A percentile compares a stretch with the other conserved stretches of the same genome.
phyloP scores from a whole-genome alignment of 2,113 vertebrate genomes.

The Galemys pyrenaicus region DNA sequence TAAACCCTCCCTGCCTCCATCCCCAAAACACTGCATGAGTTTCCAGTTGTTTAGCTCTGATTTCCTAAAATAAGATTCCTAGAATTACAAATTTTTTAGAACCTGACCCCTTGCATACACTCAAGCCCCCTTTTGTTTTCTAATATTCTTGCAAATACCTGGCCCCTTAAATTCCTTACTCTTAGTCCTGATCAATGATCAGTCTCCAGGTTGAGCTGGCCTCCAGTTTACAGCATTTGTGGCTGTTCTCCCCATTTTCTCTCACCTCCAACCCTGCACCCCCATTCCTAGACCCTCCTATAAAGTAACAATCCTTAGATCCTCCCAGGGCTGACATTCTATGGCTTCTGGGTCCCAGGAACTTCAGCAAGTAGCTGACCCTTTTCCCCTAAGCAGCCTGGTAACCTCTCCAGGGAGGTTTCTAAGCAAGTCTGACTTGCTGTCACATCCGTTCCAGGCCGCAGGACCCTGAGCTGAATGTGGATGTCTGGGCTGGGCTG shows the following conservation, averaged over 20 bases:
- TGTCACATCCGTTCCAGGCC: slow-evolving; percentile 28
- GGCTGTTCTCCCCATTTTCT: not conserved
- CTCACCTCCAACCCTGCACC: rapidly evolving
- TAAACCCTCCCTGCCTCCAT: not conserved
- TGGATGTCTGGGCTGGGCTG: slow-evolving; percentile 70
- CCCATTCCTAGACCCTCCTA: not conserved
- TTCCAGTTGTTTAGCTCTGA: not conserved
- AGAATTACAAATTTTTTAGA: not conserved
- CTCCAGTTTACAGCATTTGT: not conserved
- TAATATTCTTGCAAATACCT: not conserved
- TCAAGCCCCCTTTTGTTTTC: not conserved
- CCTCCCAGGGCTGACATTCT: not conserved
- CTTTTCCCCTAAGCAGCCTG: not conserved
- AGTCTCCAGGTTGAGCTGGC: not conserved
- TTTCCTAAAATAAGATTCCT: slow-evolving; percentile 16
- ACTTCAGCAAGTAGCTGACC: not conserved
- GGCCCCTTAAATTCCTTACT: not conserved
- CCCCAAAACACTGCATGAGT: not conserved
- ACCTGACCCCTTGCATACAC: not conserved
- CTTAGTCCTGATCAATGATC: not conserved
- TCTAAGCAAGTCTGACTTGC: not conserved
- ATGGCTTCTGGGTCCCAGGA: not conserved
- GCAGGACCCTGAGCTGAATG: slow-evolving; percentile 50
- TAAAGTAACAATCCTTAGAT: not conserved
- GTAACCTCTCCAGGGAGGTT: not conserved